Percentiles rank a stretch among this genome's conserved stretches.
phyloP scores from a whole-genome alignment of 2,888 invertebrate genomes.

The Mythimna impura region DNA sequence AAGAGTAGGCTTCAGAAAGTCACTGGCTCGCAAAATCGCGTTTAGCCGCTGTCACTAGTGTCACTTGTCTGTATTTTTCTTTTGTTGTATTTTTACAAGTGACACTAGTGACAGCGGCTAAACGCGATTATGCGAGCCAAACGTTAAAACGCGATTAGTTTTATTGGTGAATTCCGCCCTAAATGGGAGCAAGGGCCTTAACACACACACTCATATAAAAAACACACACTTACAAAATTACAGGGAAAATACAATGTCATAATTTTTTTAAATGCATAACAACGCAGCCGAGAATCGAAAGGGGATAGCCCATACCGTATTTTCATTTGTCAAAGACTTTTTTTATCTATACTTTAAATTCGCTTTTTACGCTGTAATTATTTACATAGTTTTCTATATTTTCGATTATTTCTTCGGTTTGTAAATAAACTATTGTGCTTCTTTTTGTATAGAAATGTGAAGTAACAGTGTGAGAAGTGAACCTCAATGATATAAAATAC shows the following conservation, averaged over 20 bases:
- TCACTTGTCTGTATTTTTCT: too few relatives aligned
- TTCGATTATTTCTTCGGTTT: conserved; percentile 85
- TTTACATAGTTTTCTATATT: conserved; percentile 83
- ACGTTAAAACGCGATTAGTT: too few relatives aligned
- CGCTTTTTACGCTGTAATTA: conserved; percentile 80
- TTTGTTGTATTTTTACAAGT: too few relatives aligned
- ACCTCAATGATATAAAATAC: conserved; percentile 40
- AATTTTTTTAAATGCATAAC: conserved; percentile 59
- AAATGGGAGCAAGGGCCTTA: too few relatives aligned
- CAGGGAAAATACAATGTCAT: conserved; percentile 39
- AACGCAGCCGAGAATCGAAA: conserved; percentile 61
- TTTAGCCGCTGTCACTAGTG: too few relatives aligned
- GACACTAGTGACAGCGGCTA: too few relatives aligned
- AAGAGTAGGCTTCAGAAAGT: too few relatives aligned
- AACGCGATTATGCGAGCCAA: too few relatives aligned
- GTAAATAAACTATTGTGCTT: conserved; percentile 44
- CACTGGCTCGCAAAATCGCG: too few relatives aligned
- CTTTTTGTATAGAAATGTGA: conserved; percentile 77
- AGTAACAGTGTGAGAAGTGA: conserved; percentile 65
- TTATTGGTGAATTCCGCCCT: too few relatives aligned
- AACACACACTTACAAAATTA: conserved; percentile 37
- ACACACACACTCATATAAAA: conserved; percentile 26
- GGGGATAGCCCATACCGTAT: conserved; percentile 70
- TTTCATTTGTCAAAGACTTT: conserved; percentile 80
- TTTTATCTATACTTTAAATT: conserved; percentile 83